phyloP scores from a whole-genome alignment of 1,140 invertebrate species.

The Pogonomyrmex barbatus region DNA sequence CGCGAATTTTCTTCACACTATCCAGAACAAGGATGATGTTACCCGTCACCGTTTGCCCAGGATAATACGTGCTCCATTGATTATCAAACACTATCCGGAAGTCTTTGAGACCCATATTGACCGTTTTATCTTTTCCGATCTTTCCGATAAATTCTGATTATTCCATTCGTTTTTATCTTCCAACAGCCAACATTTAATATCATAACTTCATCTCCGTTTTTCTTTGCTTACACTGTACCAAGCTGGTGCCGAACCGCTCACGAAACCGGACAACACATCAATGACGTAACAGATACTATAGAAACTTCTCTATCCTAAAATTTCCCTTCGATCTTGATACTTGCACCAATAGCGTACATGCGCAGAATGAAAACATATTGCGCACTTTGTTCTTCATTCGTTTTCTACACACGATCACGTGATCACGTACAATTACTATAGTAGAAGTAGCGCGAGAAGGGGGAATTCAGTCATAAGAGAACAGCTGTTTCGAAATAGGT shows the following conservation, averaged over 20 bases:
- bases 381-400: too few relatives aligned
- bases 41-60: slow-evolving; percentile 85
- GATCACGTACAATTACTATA: too few relatives aligned
- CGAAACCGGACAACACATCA: background rate
- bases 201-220: background rate
- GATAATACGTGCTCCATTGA: slow-evolving; percentile 84
- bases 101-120: slow-evolving; percentile 83
- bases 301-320: too few relatives aligned
- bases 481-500: too few relatives aligned
- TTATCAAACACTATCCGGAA: slow-evolving; percentile 85
- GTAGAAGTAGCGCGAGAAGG: too few relatives aligned
- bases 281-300: too few relatives aligned
- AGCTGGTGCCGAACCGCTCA: slow-evolving; percentile 62
- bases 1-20: slow-evolving; percentile 84
- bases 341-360: too few relatives aligned
- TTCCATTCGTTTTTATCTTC: slow-evolving; percentile 14
- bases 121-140: background rate
- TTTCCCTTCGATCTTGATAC: too few relatives aligned
- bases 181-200: background rate
- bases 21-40: slow-evolving; percentile 82
- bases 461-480: too few relatives aligned
- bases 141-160: background rate
- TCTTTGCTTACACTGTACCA: slow-evolving; percentile 45
- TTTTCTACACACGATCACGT: too few relatives aligned
- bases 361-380: too few relatives aligned